Percentiles rank a stretch among this genome's conserved stretches.
These are phyloP conservation scores for Ptilorrhoa leucosticta DNA, from an alignment of 2,113 vertebrate genomes.

Conservation along the genomic window DNA sequence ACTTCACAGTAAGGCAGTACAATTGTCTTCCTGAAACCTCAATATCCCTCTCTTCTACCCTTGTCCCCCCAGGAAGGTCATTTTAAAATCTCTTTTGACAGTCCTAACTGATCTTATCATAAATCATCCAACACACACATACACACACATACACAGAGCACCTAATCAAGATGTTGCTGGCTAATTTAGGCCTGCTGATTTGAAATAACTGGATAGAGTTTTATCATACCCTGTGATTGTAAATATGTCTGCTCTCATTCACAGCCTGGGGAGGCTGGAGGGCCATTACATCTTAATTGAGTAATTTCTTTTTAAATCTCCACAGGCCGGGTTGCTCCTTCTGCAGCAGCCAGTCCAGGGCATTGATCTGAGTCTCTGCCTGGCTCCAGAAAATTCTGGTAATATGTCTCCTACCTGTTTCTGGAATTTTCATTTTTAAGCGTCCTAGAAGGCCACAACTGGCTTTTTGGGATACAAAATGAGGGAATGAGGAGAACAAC, in stretches of 20 bases:
- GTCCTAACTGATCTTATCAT: background rate
- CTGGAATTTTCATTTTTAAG: background rate
- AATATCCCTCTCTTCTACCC: background rate
- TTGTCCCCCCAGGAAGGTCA: background rate
- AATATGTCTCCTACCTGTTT: background rate
- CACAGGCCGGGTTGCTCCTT: slow-evolving; percentile 4
- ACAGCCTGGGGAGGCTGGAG: slow-evolving; percentile 45
- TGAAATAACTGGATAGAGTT: slow-evolving; percentile 57
- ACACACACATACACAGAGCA: background rate
- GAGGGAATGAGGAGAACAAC: background rate
- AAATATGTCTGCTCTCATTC: slow-evolving; percentile 65
- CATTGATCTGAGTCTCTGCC: background rate
- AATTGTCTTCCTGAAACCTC: background rate
- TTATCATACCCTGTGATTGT: slow-evolving; percentile 35
- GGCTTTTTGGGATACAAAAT: background rate
- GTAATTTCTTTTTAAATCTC: slow-evolving; percentile 65
- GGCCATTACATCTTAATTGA: slow-evolving; percentile 56
- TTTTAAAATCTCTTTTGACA: slow-evolving; percentile 6
- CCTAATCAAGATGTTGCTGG: slow-evolving; percentile 23
- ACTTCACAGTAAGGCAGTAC: background rate
- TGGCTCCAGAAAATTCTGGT: slow-evolving; percentile 16
- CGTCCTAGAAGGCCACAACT: background rate
- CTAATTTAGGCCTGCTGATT: slow-evolving; percentile 48
- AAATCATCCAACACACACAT: background rate
- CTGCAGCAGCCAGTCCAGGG: background rate